phyloP scores from a whole-genome alignment of 1,140 invertebrate genomes.

The Anastrepha ludens region DNA sequence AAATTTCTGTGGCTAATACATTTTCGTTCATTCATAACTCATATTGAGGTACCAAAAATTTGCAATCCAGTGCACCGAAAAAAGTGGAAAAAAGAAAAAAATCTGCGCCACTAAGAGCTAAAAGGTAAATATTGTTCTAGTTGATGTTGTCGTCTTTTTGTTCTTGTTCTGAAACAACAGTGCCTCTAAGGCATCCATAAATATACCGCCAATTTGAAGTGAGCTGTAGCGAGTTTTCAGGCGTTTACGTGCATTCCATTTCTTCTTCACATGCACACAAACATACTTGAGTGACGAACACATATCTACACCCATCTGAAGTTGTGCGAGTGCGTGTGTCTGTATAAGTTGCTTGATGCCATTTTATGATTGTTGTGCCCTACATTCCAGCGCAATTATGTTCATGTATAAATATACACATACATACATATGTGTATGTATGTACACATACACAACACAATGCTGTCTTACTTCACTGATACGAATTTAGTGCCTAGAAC shows the following conservation, averaged over 20 bases:
- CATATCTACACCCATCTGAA: neutral
- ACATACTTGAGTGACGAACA: neutral
- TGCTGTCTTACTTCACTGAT: neutral
- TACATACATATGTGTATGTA: neutral
- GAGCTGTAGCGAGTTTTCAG: constrained; percentile 46
- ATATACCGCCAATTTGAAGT: neutral
- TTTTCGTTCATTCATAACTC: too few species aligned
- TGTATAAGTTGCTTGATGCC: constrained; percentile 39
- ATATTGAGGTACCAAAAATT: too few species aligned
- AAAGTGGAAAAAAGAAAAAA: too few species aligned
- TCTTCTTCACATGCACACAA: neutral
- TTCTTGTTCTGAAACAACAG: too few species aligned
- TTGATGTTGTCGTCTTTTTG: too few species aligned
- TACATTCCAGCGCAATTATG: constrained; percentile 41
- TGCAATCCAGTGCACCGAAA: too few species aligned
- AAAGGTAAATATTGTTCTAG: too few species aligned
- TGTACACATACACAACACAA: neutral
- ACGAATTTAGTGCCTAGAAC: neutral
- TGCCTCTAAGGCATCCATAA: too few species aligned
- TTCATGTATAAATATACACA: neutral
- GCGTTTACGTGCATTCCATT: constrained; percentile 25
- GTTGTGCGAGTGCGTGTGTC: constrained; percentile 24
- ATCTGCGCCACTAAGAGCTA: too few species aligned
- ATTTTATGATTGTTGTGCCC: constrained; percentile 42
- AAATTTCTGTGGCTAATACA: too few species aligned